Percentiles rank a stretch among this genome's conserved stretches.
Conservation (phyloP, 2,113 vertebrate species). For the Ochotona princeps region DNA sequence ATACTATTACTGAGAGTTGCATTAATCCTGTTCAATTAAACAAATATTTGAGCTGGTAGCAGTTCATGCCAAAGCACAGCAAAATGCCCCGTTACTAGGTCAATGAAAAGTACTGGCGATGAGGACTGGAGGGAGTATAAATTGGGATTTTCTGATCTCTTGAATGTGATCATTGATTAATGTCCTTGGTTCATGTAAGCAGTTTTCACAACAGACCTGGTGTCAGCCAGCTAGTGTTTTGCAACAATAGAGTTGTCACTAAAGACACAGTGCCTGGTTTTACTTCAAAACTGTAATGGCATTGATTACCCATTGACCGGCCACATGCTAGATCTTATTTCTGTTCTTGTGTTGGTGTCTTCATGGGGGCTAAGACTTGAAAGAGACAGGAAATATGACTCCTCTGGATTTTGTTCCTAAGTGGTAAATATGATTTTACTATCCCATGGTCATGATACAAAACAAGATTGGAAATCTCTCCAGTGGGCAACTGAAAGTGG, state of each 20-base stretch:
- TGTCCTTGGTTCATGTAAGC: not conserved
- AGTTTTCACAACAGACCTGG: not conserved
- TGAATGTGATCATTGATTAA: not conserved
- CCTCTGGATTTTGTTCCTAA: not conserved
- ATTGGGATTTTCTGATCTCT: not conserved
- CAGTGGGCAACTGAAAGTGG: not conserved
- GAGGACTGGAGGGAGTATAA: not conserved
- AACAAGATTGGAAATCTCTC: not conserved
- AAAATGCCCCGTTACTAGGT: not conserved
- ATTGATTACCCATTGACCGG: not conserved
- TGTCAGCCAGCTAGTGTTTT: constrained; percentile 10
- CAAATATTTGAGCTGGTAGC: not conserved
- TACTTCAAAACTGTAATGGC: not conserved
- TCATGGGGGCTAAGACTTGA: not conserved
- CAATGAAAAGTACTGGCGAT: not conserved
- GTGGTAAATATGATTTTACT: not conserved
- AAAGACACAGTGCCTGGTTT: not conserved
- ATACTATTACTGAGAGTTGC: not conserved
- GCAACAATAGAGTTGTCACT: not conserved
- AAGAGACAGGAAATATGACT: not conserved
- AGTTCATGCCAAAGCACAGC: not conserved
- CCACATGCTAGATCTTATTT: not conserved
- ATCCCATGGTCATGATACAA: not conserved
- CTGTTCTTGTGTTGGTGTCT: not conserved
- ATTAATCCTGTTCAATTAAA: not conserved